Conservation (phyloP, 2,888 invertebrate genomes). For the Lamellibrachia satsuma region DNA sequence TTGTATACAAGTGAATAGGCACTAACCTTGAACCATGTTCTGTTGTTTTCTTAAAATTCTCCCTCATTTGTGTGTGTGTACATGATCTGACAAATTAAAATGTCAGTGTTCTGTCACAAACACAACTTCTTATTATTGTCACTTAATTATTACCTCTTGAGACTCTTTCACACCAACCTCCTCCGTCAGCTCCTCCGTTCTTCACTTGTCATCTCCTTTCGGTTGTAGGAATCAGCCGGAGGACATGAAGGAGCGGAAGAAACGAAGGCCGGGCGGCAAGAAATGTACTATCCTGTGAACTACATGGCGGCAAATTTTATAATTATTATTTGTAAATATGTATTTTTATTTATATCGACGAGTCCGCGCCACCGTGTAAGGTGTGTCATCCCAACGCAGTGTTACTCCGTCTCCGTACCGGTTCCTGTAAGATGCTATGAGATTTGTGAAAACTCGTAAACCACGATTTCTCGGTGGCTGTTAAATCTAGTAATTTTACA, state of each 20-base stretch:
- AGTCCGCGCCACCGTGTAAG: background rate
- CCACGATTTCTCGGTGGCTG: background rate
- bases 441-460: background rate
- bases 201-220: background rate
- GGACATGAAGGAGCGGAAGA: background rate
- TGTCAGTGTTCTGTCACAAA: too few relatives aligned
- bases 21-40: too few relatives aligned
- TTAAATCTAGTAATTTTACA: background rate
- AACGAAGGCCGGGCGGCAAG: constrained; percentile 6
- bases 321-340: constrained; percentile 17
- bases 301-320: background rate
- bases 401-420: background rate
- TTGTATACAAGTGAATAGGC: too few relatives aligned
- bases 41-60: too few relatives aligned
- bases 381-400: background rate
- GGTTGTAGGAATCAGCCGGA: constrained; percentile 19
- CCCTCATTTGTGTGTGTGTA: too few relatives aligned
- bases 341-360: background rate
- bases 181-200: background rate
- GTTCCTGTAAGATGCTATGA: background rate
- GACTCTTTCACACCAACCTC: too few relatives aligned
- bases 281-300: constrained; percentile 17
- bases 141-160: background rate
- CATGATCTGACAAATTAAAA: too few relatives aligned
- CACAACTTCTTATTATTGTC: too few relatives aligned